Conservation (phyloP, 2,888 invertebrate genomes). For the Tinea pellionella region DNA sequence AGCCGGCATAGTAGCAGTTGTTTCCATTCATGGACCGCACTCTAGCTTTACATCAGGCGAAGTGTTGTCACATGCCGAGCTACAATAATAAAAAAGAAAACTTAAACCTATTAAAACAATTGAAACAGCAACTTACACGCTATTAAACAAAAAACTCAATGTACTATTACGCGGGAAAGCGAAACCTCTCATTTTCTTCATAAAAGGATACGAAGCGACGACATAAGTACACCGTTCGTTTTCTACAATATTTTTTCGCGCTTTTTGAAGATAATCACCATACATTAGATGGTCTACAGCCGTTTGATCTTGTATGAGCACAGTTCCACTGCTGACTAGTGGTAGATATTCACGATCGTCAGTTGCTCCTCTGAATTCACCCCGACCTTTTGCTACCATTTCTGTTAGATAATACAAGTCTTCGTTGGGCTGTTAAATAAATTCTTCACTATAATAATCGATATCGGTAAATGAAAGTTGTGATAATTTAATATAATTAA, state of each 20-base stretch:
- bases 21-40: too few species aligned
- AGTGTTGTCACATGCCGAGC: too few species aligned
- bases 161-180: slow-evolving; percentile 75
- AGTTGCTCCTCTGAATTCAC: slow-evolving; percentile 39
- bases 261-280: slow-evolving; percentile 74
- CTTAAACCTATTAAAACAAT: slow-evolving; percentile 14
- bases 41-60: too few species aligned
- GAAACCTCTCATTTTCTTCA: slow-evolving; percentile 76
- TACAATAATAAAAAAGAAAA: too few species aligned
- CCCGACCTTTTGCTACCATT: slow-evolving; percentile 51
- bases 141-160: slow-evolving; percentile 73
- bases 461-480: too few species aligned
- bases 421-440: slow-evolving; percentile 40
- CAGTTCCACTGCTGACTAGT: slow-evolving; percentile 40
- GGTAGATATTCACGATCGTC: slow-evolving; percentile 36
- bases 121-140: slow-evolving; percentile 71
- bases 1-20: too few species aligned
- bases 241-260: slow-evolving; percentile 67
- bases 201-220: slow-evolving; percentile 75
- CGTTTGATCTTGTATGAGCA: slow-evolving; percentile 74
- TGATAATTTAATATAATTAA: too few species aligned
- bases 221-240: slow-evolving; percentile 80
- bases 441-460: not conserved
- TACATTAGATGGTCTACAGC: slow-evolving; percentile 78
- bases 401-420: slow-evolving; percentile 45